Percentiles rank a stretch among this genome's conserved stretches.
These are phyloP conservation scores for Origma solitaria DNA, from an alignment of 2,113 vertebrate species.

Conservation along the genomic window DNA sequence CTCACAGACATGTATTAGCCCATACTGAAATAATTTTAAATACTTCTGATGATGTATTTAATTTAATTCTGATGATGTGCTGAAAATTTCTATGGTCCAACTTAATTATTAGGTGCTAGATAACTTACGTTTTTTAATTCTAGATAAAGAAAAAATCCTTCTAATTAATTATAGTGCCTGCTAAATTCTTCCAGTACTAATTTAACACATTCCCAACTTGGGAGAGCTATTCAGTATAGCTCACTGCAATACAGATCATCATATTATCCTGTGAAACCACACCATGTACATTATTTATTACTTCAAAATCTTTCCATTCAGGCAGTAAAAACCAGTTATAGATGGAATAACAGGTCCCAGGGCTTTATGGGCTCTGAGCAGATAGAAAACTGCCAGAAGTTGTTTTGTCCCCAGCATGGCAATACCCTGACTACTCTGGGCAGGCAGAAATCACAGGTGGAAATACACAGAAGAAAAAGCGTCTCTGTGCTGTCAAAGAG, in stretches of 20 bases:
- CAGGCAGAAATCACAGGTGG: background rate
- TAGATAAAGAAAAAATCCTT: background rate
- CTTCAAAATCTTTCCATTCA: background rate
- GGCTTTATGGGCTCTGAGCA: background rate
- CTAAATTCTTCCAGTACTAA: background rate
- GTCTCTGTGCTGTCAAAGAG: background rate
- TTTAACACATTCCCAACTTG: background rate
- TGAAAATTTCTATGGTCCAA: background rate
- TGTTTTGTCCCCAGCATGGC: background rate
- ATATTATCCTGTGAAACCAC: background rate
- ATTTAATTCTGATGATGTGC: no score
- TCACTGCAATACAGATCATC: background rate
- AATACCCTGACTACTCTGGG: background rate
- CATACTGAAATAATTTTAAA: background rate
- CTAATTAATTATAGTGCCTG: background rate
- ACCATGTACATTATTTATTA: background rate
- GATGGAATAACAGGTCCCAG: background rate
- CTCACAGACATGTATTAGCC: background rate
- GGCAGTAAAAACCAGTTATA: background rate
- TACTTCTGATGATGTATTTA: background rate
- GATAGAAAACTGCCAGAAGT: background rate
- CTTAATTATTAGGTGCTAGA: background rate
- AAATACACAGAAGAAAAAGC: background rate
- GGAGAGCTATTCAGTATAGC: background rate
- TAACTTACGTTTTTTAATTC: background rate